Conservation (phyloP, 2,113 vertebrate species). For the Hucho hucho region DNA sequence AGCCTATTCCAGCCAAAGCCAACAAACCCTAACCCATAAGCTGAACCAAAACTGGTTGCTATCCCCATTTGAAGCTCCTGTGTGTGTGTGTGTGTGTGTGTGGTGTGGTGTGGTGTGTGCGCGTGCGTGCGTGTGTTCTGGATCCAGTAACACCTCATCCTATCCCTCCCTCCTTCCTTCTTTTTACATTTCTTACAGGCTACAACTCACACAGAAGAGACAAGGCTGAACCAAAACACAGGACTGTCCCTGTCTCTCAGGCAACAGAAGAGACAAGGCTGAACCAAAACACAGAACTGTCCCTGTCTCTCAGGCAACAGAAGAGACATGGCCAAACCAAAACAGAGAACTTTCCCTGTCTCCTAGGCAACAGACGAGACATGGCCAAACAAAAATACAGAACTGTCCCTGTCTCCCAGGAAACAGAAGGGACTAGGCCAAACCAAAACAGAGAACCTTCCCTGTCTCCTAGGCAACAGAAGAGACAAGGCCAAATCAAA, state of each 20-base stretch:
- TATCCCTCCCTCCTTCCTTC: not conserved
- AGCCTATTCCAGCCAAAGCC: not conserved
- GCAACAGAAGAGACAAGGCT: no score
- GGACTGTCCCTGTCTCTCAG: no score
- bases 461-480: not conserved
- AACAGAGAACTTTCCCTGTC: no score
- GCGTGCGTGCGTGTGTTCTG: not conserved
- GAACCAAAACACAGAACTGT: not conserved
- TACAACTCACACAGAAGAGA: not conserved
- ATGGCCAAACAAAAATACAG: not conserved
- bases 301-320: not conserved
- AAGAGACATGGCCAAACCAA: not conserved
- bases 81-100: slow-evolving; percentile 1
- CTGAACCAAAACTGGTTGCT: not conserved
- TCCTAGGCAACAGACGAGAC: no score
- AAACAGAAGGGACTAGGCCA: not conserved
- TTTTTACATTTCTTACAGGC: not conserved
- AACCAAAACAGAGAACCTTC: not conserved
- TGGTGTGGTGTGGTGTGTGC: slow-evolving; percentile 1
- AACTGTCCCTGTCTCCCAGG: not conserved
- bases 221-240: not conserved
- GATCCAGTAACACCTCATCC: not conserved
- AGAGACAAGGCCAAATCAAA: not conserved
- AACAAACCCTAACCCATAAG: not conserved
- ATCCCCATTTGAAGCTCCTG: not conserved